phyloP scores from a whole-genome alignment of 1,140 invertebrate species.

The Alviniconcha marisindica region DNA sequence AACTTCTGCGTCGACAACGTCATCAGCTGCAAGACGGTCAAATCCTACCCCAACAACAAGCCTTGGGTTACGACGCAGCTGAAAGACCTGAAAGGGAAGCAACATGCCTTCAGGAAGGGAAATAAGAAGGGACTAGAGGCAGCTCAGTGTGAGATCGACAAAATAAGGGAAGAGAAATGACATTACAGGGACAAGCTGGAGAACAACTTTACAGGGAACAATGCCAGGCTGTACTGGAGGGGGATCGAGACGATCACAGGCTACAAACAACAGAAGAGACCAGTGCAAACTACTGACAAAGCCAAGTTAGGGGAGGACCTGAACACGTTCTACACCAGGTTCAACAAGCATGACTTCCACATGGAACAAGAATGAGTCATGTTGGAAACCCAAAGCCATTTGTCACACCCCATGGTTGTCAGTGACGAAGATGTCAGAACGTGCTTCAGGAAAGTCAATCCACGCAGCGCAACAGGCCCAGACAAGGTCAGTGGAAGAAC shows the following conservation, averaged over 20 bases:
- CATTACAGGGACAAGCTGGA: not conserved
- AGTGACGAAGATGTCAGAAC: not conserved
- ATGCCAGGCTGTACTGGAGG: not conserved
- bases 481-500: not conserved
- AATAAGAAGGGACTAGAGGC: not conserved
- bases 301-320: not conserved
- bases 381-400: not conserved
- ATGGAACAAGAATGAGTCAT: not conserved
- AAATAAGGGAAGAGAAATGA: not conserved
- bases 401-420: not conserved
- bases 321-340: not conserved
- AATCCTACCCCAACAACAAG: constrained; percentile 21
- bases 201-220: not conserved
- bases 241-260: not conserved
- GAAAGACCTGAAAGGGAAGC: constrained; percentile 17
- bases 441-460: not conserved
- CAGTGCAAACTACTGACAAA: not conserved
- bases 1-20: constrained; percentile 16
- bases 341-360: not conserved
- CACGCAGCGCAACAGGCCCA: not conserved
- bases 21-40: not conserved
- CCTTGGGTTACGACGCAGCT: constrained; percentile 15
- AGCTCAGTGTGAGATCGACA: not conserved
- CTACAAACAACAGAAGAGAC: not conserved
- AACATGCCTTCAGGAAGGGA: not conserved